phyloP scores from a whole-genome alignment of 2,113 vertebrate species.

The Erythrocercus mccallii region DNA sequence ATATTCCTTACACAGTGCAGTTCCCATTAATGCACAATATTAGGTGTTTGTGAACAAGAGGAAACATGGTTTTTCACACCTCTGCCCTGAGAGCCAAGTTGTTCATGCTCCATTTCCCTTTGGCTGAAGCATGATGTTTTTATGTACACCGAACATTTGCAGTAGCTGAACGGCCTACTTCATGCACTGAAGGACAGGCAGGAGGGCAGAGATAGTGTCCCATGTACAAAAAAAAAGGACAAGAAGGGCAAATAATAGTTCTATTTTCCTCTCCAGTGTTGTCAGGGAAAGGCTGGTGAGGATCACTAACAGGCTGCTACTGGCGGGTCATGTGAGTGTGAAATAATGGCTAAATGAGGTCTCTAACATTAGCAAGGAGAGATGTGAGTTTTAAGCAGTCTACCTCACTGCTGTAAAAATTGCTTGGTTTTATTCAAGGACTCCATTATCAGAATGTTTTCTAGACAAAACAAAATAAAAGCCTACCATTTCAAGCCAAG shows the following conservation, averaged over 20 bases:
- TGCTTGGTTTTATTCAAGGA: not conserved
- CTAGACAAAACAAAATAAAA: not conserved
- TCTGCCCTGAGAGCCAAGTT: not conserved
- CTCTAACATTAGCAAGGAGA: not conserved
- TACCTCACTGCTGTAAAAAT: not conserved
- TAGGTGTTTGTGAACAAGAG: not conserved
- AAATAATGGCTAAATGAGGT: constrained; percentile 9
- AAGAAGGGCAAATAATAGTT: not conserved
- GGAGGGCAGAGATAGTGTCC: not conserved
- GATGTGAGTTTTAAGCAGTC: not conserved
- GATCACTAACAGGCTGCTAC: not conserved
- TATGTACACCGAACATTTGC: not conserved
- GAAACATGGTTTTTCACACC: not conserved
- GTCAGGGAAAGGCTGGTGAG: not conserved
- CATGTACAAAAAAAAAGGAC: not conserved
- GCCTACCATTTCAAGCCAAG: not conserved
- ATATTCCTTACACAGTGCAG: not conserved
- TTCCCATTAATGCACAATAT: not conserved
- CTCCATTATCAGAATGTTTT: not conserved
- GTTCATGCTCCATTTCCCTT: not conserved
- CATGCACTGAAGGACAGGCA: not conserved
- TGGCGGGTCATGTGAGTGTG: not conserved
- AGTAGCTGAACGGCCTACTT: not conserved
- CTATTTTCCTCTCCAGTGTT: not conserved
- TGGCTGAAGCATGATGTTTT: not conserved